Percentiles rank a stretch among this genome's conserved stretches.
Evolutionary conservation across 2,113 vertebrate species (phyloP).

Genomic region (Labeo rohita): DNA sequence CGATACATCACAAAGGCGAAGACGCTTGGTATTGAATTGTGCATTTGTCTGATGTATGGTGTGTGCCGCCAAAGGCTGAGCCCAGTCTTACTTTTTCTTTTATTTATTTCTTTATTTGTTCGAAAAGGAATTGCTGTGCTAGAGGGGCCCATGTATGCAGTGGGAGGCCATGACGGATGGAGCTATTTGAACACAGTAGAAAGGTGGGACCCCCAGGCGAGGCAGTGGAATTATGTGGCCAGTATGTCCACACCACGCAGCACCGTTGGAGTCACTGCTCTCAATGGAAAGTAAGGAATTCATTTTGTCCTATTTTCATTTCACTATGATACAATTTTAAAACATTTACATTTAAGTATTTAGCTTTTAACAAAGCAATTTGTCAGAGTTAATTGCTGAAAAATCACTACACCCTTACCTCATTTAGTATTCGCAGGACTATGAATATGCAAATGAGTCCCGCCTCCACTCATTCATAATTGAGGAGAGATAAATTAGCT

Average conservation of each 20-base stretch:
- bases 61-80: not conserved
- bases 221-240: constrained; percentile 97
- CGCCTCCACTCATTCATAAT: not conserved
- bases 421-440: not conserved
- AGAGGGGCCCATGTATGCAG: constrained; percentile 98
- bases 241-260: constrained; percentile 97
- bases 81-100: not conserved
- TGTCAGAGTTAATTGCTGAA: not conserved
- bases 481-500: not conserved
- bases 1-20: not conserved
- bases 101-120: constrained; percentile 30
- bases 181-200: constrained; percentile 98
- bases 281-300: constrained; percentile 91
- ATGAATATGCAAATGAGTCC: not conserved
- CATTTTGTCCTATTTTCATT: not conserved
- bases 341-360: not conserved
- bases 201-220: constrained; percentile 94
- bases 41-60: not conserved
- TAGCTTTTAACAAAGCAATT: not conserved
- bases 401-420: not conserved
- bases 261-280: constrained; percentile 91
- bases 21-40: not conserved
- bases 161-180: constrained; percentile 97
- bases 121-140: constrained; percentile 89
- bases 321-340: not conserved